Evolutionary conservation across 2,113 vertebrate species (phyloP).

Genomic region (Aviceda subcristata): DNA sequence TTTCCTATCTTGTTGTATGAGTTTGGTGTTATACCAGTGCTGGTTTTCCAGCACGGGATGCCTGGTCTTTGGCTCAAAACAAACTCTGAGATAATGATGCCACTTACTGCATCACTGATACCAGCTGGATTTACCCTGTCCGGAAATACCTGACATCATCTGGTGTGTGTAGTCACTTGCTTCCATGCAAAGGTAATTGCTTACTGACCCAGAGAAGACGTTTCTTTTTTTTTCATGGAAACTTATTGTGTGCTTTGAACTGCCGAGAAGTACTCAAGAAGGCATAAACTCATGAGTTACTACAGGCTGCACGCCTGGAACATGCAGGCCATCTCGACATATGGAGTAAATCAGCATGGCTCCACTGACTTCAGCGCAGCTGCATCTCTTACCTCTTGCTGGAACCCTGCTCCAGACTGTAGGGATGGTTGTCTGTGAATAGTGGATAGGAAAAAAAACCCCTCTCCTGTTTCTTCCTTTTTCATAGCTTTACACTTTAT

Average conservation of each 20-base stretch:
- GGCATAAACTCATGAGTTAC: constrained; percentile 1
- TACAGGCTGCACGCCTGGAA: neutral
- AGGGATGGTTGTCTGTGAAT: neutral
- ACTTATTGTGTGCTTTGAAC: neutral
- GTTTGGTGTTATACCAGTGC: neutral
- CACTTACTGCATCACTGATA: neutral
- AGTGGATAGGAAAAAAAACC: neutral
- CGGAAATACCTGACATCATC: neutral
- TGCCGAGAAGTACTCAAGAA: neutral
- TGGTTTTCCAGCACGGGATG: neutral
- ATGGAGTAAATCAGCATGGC: neutral
- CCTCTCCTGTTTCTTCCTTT: neutral
- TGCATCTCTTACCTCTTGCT: neutral
- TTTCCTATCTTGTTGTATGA: neutral
- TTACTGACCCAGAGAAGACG: neutral
- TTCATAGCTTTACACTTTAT: neutral
- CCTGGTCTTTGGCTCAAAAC: neutral
- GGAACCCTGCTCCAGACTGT: neutral
- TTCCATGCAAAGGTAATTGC: neutral
- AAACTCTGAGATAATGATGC: neutral
- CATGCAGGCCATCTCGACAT: neutral
- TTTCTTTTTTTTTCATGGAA: neutral
- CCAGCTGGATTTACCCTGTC: neutral
- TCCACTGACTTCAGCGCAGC: neutral
- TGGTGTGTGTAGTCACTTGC: neutral